A percentile compares a stretch with the other conserved stretches of the same genome.
phyloP scores from a whole-genome alignment of 2,113 vertebrate genomes.

The Onychorhynchus coronatus region DNA sequence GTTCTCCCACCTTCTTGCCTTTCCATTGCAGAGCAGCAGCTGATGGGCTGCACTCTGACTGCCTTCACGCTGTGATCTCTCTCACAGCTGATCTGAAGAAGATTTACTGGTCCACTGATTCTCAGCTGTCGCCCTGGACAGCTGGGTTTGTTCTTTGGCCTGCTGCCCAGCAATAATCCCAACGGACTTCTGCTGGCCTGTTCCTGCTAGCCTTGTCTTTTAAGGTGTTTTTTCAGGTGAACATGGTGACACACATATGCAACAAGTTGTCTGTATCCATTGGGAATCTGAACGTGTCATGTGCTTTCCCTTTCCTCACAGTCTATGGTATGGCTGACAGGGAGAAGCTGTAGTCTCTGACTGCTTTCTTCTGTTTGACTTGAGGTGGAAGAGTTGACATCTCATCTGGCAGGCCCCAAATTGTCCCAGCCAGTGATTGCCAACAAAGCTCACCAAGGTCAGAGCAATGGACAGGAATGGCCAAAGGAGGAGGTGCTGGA shows the following conservation, averaged over 20 bases:
- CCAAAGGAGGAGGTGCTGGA: slow-evolving; percentile 8
- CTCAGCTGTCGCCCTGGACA: neutral
- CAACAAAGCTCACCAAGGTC: slow-evolving; percentile 40
- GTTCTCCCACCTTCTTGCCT: neutral
- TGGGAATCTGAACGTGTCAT: neutral
- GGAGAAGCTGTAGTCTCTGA: neutral
- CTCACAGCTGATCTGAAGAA: neutral
- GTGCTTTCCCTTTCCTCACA: neutral
- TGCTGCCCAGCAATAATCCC: neutral
- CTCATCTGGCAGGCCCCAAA: slow-evolving; percentile 48
- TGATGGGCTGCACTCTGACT: neutral
- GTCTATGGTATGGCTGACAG: neutral
- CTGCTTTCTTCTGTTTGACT: neutral
- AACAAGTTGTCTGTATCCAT: neutral
- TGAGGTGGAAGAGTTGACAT: slow-evolving; percentile 64
- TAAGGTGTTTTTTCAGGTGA: neutral
- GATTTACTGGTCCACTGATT: neutral
- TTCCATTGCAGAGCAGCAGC: neutral
- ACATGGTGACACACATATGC: neutral
- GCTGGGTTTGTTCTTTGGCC: neutral
- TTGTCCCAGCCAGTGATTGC: slow-evolving; percentile 16
- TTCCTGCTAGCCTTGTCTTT: neutral
- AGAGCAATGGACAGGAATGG: slow-evolving; percentile 24
- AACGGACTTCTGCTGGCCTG: neutral
- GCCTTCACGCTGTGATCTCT: neutral